These are phyloP conservation scores for Holothuria scabra DNA, from an alignment of 53 echinoderm and acorn worm species.

Conservation along the genomic window DNA sequence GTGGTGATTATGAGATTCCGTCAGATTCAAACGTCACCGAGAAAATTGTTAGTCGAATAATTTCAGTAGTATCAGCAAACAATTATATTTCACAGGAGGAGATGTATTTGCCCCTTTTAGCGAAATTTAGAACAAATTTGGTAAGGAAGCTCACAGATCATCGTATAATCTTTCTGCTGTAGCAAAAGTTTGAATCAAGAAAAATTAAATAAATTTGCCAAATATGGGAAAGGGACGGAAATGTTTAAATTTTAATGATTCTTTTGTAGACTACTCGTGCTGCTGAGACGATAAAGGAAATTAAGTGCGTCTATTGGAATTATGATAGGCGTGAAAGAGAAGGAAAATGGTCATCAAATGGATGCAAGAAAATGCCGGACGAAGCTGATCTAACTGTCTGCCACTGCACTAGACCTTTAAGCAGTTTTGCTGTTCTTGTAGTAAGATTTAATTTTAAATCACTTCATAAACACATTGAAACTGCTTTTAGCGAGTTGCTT, in stretches of 20 bases:
- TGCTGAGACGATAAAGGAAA: constrained; percentile 8
- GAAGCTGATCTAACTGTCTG: constrained; percentile 44
- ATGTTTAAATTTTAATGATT: not conserved
- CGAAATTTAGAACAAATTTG: not conserved
- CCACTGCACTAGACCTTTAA: constrained; percentile 51
- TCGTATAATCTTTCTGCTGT: too few relatives aligned
- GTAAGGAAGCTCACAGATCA: not conserved
- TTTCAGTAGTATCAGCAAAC: not conserved
- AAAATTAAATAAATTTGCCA: too few relatives aligned
- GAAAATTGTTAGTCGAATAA: not conserved
- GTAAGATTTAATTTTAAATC: constrained; percentile 55
- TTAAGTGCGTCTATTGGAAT: constrained; percentile 73
- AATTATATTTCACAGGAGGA: not conserved
- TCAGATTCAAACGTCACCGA: not conserved
- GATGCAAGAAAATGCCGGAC: constrained; percentile 38
- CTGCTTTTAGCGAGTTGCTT: too few relatives aligned
- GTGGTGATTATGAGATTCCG: not conserved
- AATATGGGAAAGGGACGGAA: too few relatives aligned
- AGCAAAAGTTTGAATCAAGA: too few relatives aligned
- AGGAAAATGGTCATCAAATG: constrained; percentile 73
- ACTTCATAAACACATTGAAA: too few relatives aligned
- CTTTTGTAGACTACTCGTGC: not conserved
- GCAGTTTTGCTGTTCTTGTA: constrained; percentile 71
- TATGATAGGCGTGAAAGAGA: constrained; percentile 43
- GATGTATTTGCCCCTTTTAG: not conserved